Base-by-base conservation (phyloP, 2,888 invertebrate species). In the Ichneumoninae sp. region DNA sequence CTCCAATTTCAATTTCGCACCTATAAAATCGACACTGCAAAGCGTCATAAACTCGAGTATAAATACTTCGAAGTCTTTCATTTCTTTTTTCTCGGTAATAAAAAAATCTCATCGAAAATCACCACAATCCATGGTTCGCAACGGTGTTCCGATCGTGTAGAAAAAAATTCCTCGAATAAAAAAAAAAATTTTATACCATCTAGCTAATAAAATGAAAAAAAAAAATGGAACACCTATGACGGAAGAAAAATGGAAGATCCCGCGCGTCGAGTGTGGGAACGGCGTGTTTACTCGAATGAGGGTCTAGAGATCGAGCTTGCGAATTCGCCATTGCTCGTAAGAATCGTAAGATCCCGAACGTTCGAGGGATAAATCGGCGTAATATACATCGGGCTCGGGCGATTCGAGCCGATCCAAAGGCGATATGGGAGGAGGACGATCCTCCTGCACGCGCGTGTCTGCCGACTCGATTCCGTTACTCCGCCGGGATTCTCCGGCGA, bases 401-500 rank as follows among this genome's bases (percentile, higher is more conserved):
- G 78, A 60, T 68, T 60, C 63, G 73, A 65, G 16, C 30, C 76
- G 80, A 83, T 81, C 36, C 36, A 19, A 65, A 52, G 76, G 68
- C 76, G 60, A 71, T 70, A 16, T 10, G 73, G 68, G 79, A 82
- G 73, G 69, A 73, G 68, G 79, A 82, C 68, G 69, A 73, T 82
- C 65, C 69, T 65, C 66, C 33, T 82, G 82, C 85, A 85, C 85
- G 82, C 82, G 85, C 83, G 82, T 82, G 85, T 85, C 85, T 85
- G 71, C 79, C 71, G 66, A 66, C 75, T 57, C 50, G 75, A 79
- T 85, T 82, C 85, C 85, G 85, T 85, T 85, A 85, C 66, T 82
- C 75, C 79, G 79, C 57, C 70, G 71, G 50, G 78, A 60, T 79
- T 57, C 73, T 50, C 44, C 16, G 13, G 44, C 33, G 84, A 84